Evolutionary conservation across 2,797 vertebrate genomes (phyloP), one percentile per base, ranked within the genome.

Genomic region (Australoheros facetus): DNA sequence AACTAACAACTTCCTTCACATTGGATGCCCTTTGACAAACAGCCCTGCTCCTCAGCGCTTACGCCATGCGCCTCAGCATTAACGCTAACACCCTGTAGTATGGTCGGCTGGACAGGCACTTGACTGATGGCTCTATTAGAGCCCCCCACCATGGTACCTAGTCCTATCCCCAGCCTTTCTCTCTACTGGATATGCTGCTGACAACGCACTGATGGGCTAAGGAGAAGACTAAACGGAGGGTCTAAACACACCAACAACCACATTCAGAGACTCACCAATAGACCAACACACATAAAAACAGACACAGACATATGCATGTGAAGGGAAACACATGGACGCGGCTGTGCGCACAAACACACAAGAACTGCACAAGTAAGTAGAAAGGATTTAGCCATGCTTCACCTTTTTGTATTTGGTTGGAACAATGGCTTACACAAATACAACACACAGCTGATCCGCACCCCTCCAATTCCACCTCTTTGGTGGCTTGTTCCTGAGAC

Each of bases 371-470:
- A 92, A 88, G 86, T 87, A 95, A 95, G 96, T 93, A 98, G 96
- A 95, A 98, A 96, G 95, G 97, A 98, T 95, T 96, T 97, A 98
- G 96, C 96, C 96, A 98, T 97, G 97, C 97, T 97, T 98, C 96
- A 96, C 95, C 96, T 97, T 98, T 97, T 97, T 98, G 96, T 97
- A 94, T 95, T 90, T 90, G 92, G 91, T 93, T 91, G 94, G 97
- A 97, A 99, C 97, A 99, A 99, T 97, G 95, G 95, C 95, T 95
- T 95, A 95, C 95, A 95, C 95, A 95, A 97, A 95, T 96, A 97
- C 95, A 94, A 97, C 97, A 96, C 96, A 86, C 92, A 95, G 95
- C 95, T 96, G 93, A 91, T 96, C 96, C 93, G 95, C 95, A 94
- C 88, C 96, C 95, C 91, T 93, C 95, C 94, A 95, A 95, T 96